A percentile compares a stretch with the other conserved stretches of the same genome.
Evolutionary conservation across 2,797 vertebrate genomes (phyloP).

Genomic region (Antrozous pallidus): DNA sequence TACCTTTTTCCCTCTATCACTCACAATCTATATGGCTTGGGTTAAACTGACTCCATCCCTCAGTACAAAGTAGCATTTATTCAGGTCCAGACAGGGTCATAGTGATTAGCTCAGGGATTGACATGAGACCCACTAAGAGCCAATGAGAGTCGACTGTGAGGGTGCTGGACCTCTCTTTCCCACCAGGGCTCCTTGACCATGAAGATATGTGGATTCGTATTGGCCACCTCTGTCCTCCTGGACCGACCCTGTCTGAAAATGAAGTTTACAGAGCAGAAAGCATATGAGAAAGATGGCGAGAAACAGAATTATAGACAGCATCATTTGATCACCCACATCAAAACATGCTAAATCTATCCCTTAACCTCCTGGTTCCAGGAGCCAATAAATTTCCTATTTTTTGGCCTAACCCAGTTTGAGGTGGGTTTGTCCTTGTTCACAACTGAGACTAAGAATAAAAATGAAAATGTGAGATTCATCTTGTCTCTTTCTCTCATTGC

Average conservation of each 20-base stretch:
- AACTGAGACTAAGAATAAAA: background rate
- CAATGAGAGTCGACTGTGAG: background rate
- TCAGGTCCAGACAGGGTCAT: background rate
- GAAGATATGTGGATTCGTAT: too few relatives aligned
- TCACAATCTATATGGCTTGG: background rate
- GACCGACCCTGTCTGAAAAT: background rate
- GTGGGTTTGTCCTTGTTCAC: background rate
- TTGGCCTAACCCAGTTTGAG: background rate
- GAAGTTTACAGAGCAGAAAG: background rate
- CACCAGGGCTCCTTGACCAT: background rate
- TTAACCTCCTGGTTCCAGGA: background rate
- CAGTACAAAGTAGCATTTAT: too few relatives aligned
- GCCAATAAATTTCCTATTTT: background rate
- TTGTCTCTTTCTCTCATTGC: background rate
- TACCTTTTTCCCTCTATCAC: background rate
- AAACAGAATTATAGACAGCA: accelerated
- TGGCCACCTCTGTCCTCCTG: background rate
- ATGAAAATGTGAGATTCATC: background rate
- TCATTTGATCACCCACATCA: background rate
- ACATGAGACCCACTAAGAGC: background rate
- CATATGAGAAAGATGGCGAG: background rate
- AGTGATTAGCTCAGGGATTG: background rate
- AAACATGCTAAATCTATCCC: too few relatives aligned
- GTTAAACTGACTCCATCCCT: background rate
- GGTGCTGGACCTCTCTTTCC: background rate